Evolutionary conservation across 2,797 vertebrate genomes (phyloP), one percentile per base, ranked within the genome.

Genomic region (Paedocypris micromegethes): DNA sequence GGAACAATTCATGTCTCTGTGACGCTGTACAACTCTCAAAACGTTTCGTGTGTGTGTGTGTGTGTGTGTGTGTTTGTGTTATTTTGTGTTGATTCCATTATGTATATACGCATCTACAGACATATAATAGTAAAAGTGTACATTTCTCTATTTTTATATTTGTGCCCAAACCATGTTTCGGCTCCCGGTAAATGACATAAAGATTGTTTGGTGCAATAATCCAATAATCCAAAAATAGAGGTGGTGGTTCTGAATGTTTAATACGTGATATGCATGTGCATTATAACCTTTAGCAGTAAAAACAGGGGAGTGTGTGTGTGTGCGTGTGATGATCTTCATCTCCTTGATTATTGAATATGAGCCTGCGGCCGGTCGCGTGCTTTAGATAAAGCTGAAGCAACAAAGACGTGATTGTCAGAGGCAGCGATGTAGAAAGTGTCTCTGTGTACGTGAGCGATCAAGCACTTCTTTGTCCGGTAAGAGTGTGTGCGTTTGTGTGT

Each of bases 1-100:
- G 67, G 64, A 71, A 78, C 75, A 78, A 75, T 78, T 68, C 73
- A 78, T 68, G 59, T 67, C 76, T 75, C 72, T 75, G 76, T 78
- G 67, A 73, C 42, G 54, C 73, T 62, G 71, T 68, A 58, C 70
- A 56, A 63, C 42, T 70, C 50, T 57, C 72, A 78, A 78, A 70
- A 65, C 66, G 60, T 23, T 73, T 73, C 70, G 75, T 78, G 74
- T 78, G 73, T 71, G 60, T 61, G 44, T 42, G 48, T 42, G 42
- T 65, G 67, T 71, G 72, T 72, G 73, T n/a, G n/a, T n/a, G n/a
- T n/a, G n/a, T n/a, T n/a, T n/a, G n/a, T n/a, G 1, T 23, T 23
- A 23, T 23, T 23, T 23, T 23, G 23, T 23, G 23, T 23, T 23
- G 23, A 23, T 23, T 23, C 23, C 23, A 23, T 23, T 23, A 23